A percentile compares a stretch with the other conserved stretches of the same genome.
These are phyloP conservation scores for Echiichthys vipera DNA, from an alignment of 2,797 vertebrate genomes.

Conservation along the genomic window DNA sequence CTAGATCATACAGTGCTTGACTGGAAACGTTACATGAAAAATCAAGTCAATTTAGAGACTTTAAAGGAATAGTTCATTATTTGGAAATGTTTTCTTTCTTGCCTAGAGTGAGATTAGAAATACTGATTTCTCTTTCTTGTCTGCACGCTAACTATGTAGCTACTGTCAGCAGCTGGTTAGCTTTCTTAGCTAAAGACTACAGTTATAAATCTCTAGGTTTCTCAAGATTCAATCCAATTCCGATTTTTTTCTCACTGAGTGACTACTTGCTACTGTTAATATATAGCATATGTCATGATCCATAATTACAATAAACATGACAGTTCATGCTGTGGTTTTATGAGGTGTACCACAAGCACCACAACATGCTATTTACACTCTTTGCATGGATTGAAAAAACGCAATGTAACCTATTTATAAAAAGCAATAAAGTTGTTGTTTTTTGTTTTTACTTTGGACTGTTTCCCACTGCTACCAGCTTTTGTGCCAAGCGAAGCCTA, in stretches of 20 bases:
- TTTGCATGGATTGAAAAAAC: neutral
- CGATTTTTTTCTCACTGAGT: too few relatives aligned
- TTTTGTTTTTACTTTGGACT: neutral
- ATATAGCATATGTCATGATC: too few relatives aligned
- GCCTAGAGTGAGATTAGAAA: neutral
- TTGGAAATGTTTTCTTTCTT: constrained; percentile 6
- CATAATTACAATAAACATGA: neutral
- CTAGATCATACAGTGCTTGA: constrained; percentile 34
- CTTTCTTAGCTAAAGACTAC: neutral
- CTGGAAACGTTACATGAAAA: neutral
- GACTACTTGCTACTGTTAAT: too few relatives aligned
- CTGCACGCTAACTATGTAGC: neutral
- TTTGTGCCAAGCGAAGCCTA: neutral
- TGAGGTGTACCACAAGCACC: neutral
- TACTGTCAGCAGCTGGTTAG: neutral
- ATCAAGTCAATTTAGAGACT: neutral
- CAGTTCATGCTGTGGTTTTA: neutral
- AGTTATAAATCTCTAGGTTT: too few relatives aligned
- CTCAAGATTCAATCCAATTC: too few relatives aligned
- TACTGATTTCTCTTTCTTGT: neutral
- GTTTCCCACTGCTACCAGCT: neutral
- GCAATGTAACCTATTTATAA: neutral
- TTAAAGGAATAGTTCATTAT: neutral
- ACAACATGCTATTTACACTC: neutral
- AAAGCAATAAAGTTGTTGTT: neutral